Percentiles rank a stretch among this genome's conserved stretches.
These are phyloP conservation scores for Leptinotarsa tumamoca DNA, from an alignment of 2,888 invertebrate genomes.

Conservation along the genomic window DNA sequence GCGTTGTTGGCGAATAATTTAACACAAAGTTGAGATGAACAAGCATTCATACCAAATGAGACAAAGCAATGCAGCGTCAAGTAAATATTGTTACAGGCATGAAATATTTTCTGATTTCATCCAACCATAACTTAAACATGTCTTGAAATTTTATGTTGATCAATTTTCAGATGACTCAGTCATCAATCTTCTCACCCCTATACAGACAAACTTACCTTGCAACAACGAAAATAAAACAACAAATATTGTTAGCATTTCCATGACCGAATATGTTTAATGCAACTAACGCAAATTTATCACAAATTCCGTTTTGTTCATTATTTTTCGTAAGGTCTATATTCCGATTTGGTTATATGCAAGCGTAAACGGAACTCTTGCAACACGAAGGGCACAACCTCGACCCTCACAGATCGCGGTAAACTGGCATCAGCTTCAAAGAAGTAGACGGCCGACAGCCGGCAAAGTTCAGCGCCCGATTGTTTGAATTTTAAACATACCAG, in stretches of 20 bases:
- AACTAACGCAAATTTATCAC: conserved; percentile 4
- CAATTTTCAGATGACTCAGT: not conserved
- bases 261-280: not conserved
- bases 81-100: too few species aligned
- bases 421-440: conserved; percentile 48
- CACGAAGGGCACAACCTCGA: conserved; percentile 35
- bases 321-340: conserved; percentile 16
- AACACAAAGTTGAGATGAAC: too few species aligned
- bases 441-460: conserved; percentile 38
- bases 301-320: conserved; percentile 38
- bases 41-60: too few species aligned
- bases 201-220: not conserved
- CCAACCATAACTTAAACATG: too few species aligned
- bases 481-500: conserved; percentile 46
- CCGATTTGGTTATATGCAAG: conserved; percentile 11
- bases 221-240: not conserved
- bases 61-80: too few species aligned
- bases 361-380: conserved; percentile 20
- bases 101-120: too few species aligned
- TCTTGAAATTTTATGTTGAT: too few species aligned
- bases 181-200: not conserved
- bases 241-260: conserved; percentile 3
- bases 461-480: conserved; percentile 56
- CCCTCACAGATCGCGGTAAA: conserved; percentile 47
- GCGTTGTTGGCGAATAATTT: too few species aligned